These are phyloP conservation scores for Todiramphus saurophagus DNA, from an alignment of 2,113 vertebrate species.

Conservation along the genomic window DNA sequence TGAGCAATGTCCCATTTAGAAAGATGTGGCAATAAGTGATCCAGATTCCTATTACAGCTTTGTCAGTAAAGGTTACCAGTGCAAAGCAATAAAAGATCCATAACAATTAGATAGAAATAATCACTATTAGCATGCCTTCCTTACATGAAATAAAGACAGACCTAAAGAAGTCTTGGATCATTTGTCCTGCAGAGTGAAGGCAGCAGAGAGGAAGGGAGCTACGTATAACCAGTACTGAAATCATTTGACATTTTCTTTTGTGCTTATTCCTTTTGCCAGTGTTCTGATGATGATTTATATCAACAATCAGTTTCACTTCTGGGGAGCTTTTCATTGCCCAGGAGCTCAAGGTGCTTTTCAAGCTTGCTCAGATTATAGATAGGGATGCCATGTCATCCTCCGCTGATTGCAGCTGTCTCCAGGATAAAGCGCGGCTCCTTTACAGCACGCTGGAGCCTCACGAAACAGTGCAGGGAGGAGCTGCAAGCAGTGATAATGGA, in stretches of 20 bases:
- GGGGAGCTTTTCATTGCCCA: not conserved
- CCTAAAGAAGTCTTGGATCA: not conserved
- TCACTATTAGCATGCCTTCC: not conserved
- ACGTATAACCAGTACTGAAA: not conserved
- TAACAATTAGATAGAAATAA: constrained; percentile 52
- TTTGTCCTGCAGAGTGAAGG: not conserved
- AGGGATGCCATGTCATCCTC: not conserved
- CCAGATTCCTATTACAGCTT: constrained; percentile 28
- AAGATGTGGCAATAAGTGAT: constrained; percentile 13
- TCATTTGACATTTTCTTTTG: not conserved
- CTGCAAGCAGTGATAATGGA: not conserved
- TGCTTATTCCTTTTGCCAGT: not conserved
- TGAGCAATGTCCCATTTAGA: constrained; percentile 31
- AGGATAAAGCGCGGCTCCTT: not conserved
- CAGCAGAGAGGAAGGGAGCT: not conserved
- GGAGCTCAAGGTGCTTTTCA: constrained; percentile 62
- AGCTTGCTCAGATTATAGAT: not conserved
- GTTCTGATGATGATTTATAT: constrained; percentile 29
- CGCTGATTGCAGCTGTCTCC: not conserved
- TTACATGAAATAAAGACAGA: not conserved
- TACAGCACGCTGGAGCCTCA: not conserved
- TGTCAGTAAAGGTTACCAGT: not conserved
- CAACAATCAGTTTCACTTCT: constrained; percentile 4
- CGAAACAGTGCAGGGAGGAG: not conserved
- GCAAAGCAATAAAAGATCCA: constrained; percentile 47